phyloP scores from a whole-genome alignment of 2,797 vertebrate species.

The Chelidonichthys spinosus region DNA sequence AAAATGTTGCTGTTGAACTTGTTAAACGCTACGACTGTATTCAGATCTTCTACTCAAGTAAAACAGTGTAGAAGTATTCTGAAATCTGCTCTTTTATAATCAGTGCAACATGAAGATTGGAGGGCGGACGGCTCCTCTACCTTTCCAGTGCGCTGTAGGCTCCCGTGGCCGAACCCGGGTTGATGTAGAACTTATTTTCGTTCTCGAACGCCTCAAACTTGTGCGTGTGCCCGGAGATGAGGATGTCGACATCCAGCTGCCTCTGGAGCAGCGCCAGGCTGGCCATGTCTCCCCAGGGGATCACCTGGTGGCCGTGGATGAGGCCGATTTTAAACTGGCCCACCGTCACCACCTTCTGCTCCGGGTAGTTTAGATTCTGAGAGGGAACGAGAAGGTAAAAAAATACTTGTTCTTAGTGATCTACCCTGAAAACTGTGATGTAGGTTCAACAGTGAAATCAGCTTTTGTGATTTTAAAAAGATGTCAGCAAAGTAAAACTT shows the following conservation, averaged over 20 bases:
- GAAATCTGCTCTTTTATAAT: too few relatives aligned
- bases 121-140: slow-evolving; percentile 71
- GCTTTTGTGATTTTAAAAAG: neutral
- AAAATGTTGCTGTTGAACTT: neutral
- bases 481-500: neutral
- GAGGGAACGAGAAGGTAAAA: neutral
- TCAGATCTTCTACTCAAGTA: neutral
- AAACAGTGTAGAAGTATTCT: too few relatives aligned
- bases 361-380: slow-evolving; percentile 97
- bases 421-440: neutral
- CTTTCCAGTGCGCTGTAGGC: slow-evolving; percentile 97
- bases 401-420: neutral
- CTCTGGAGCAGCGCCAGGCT: slow-evolving; percentile 95
- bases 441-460: neutral
- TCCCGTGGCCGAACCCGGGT: slow-evolving; percentile 97
- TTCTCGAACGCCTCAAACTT: slow-evolving; percentile 99
- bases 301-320: slow-evolving; percentile 98
- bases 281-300: slow-evolving; percentile 98
- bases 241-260: slow-evolving; percentile 98
- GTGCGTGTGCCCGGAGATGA: slow-evolving; percentile 98
- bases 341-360: slow-evolving; percentile 99
- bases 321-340: slow-evolving; percentile 99
- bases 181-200: slow-evolving; percentile 99
- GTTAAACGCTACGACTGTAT: neutral
- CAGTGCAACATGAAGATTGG: too few relatives aligned